Conservation (phyloP, 2,113 vertebrate species). For the Hemiprocne comata region DNA sequence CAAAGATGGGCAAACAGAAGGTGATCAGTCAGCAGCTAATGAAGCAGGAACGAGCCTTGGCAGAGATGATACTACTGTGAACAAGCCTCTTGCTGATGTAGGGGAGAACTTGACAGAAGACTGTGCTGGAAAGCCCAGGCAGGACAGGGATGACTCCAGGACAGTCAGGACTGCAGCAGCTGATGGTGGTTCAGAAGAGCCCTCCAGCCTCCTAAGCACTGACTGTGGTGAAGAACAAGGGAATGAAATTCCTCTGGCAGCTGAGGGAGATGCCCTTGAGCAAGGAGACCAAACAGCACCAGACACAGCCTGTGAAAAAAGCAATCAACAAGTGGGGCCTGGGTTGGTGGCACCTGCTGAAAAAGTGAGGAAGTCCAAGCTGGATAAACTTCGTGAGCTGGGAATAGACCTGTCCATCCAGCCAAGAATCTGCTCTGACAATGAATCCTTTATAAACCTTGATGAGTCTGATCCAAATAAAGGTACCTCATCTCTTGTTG, state of each 20-base stretch:
- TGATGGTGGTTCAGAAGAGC: background rate
- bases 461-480: conserved; percentile 83
- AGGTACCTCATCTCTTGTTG: conserved; percentile 71
- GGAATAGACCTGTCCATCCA: conserved; percentile 88
- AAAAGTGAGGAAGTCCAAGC: conserved; percentile 80
- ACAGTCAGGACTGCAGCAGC: background rate
- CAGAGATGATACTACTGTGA: background rate
- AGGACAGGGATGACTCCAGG: background rate
- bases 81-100: background rate
- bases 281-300: background rate
- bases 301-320: background rate
- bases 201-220: background rate
- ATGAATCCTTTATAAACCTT: conserved; percentile 86
- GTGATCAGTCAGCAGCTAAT: background rate
- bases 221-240: background rate
- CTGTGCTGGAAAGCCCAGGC: conserved; percentile 1
- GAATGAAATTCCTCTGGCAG: background rate
- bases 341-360: background rate
- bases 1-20: background rate
- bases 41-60: background rate
- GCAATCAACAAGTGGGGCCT: background rate
- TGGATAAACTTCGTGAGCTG: conserved; percentile 86
- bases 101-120: background rate
- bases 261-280: background rate
- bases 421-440: conserved; percentile 82